Percentiles rank a stretch among this genome's conserved stretches.
These are phyloP conservation scores for Drosophila subpulchrella DNA, from an alignment of 1,140 invertebrate genomes.

Conservation along the genomic window DNA sequence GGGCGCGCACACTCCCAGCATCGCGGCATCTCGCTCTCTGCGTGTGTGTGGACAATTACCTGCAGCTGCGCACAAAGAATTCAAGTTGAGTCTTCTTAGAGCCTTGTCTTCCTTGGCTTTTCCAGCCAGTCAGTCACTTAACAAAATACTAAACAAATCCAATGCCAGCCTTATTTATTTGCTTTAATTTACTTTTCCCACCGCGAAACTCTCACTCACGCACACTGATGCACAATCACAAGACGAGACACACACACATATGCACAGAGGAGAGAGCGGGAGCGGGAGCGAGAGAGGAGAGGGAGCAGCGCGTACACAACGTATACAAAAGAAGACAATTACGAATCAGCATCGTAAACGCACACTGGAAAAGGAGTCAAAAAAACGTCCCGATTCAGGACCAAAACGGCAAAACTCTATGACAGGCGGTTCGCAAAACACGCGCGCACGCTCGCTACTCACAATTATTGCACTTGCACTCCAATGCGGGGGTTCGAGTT, in stretches of 20 bases:
- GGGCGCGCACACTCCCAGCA: constrained; percentile 13
- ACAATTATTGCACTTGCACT: constrained; percentile 77
- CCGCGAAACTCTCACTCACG: constrained; percentile 33
- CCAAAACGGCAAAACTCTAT: constrained; percentile 33
- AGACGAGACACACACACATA: constrained; percentile 13
- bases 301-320: constrained; percentile 45
- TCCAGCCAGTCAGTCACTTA: constrained; percentile 2
- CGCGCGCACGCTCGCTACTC: constrained; percentile 51
- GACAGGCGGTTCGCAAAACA: constrained; percentile 21
- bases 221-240: constrained; percentile 15
- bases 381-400: constrained; percentile 50
- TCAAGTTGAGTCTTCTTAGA: constrained; percentile 19
- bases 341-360: constrained; percentile 76
- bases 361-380: constrained; percentile 42
- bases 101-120: constrained; percentile 4
- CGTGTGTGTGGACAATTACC: constrained; percentile 51
- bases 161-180: constrained; percentile 46
- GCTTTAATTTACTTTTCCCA: constrained; percentile 71
- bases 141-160: constrained; percentile 52
- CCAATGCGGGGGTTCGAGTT: constrained; percentile 68
- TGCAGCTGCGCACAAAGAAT: constrained; percentile 74
- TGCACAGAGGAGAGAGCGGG: constrained; percentile 1
- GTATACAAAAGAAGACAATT: constrained; percentile 78
- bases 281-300: constrained; percentile 44
- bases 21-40: constrained; percentile 10